Base-by-base conservation (phyloP, 2,888 invertebrate genomes). In the Theodoxus fluviatilis region DNA sequence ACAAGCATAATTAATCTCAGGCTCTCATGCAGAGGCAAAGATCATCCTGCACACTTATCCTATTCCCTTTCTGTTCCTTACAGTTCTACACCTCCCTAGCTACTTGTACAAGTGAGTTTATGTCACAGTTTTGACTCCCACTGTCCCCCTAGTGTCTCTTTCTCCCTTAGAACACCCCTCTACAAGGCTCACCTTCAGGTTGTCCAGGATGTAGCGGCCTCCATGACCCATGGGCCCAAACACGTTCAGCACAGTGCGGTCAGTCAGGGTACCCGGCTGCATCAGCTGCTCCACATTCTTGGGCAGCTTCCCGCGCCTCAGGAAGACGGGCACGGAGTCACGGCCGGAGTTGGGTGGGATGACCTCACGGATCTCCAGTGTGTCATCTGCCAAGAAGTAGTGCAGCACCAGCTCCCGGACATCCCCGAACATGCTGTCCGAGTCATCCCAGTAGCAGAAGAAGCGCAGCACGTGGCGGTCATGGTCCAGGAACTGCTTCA, bases 401-500 rank as follows among this genome's bases (percentile, higher is more conserved):
- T 93, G 92, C 18, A 97, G 89, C 82, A 94, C 92, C 72, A 96
- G 87, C 78, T 92, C 89, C 76, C 95, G 93, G 33, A 94, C 87
- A 71, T 92, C 91, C 0, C 96, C 96, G 82, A 92, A 92, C 82
- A 92, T 91, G 0, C 91, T 91, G 15, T 91, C 90, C 0, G 92
- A 90, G 83, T 96, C 95, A 83, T 96, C 94, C 96, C 96, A 96
- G 84, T 93, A 94, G 22, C 93, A 95, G 80, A 91, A 91, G 86
- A 96, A 96, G 78, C 93, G 91, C 70, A 92, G 87, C 0, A 91
- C 90, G 72, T 88, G 87, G 80, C 92, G 90, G 86, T 96, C 96
- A 82, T 92, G 93, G 79, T 92, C 92, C 72, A 96, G 87, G 88
- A 96, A 96, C 83, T 95, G 93, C 55, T 91, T 92, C 71, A 94